Conservation (phyloP, 2,797 vertebrate genomes). For the Monodelphis domestica region DNA sequence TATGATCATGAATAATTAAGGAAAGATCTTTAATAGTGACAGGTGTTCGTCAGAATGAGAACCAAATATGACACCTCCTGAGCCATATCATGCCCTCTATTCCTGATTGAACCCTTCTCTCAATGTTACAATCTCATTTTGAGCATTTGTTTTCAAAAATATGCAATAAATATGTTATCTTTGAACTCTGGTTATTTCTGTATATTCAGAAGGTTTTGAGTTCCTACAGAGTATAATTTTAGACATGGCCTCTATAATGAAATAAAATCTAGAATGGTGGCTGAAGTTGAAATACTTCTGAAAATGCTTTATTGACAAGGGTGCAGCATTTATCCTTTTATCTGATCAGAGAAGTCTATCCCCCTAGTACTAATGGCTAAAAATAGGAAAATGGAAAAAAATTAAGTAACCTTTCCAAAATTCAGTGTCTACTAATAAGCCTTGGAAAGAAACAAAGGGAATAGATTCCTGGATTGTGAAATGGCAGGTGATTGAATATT, state of each 20-base stretch:
- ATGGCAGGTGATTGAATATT: constrained; percentile 29
- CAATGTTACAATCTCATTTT: not conserved
- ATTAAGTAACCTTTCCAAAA: constrained; percentile 68
- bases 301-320: constrained; percentile 57
- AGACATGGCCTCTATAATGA: constrained; percentile 51
- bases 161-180: constrained; percentile 3
- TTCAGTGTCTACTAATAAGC: constrained; percentile 5
- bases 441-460: constrained; percentile 54
- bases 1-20: not conserved
- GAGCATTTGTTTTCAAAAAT: no score
- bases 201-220: constrained; percentile 60
- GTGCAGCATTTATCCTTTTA: not conserved
- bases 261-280: constrained; percentile 54
- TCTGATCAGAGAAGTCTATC: not conserved
- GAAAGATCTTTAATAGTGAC: no score
- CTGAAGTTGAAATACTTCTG: constrained; percentile 68
- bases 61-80: not conserved
- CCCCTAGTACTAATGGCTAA: not conserved
- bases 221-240: constrained; percentile 64
- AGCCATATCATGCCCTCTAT: not conserved
- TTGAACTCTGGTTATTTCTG: constrained; percentile 55
- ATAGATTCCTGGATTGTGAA: constrained; percentile 54
- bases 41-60: not conserved
- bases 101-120: not conserved
- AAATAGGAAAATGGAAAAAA: not conserved